A percentile compares a stretch with the other conserved stretches of the same genome.
Conservation (phyloP, 2,797 vertebrate genomes). For the Lagothrix lagotricha region DNA sequence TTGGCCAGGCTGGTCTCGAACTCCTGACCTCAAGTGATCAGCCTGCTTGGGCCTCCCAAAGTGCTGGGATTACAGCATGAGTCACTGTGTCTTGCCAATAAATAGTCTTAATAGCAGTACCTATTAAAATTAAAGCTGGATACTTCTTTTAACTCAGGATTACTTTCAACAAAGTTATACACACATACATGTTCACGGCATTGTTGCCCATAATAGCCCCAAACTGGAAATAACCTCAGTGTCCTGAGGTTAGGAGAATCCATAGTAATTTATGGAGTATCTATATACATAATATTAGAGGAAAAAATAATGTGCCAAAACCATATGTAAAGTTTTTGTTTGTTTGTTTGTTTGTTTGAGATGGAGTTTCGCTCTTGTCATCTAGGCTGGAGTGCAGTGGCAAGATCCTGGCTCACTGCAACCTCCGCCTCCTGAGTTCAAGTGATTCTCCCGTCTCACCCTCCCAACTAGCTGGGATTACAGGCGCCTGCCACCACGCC, state of each 20-base stretch:
- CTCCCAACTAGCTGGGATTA: neutral
- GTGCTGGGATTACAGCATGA: neutral
- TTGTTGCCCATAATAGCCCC: neutral
- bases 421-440: neutral
- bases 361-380: neutral
- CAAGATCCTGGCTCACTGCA: neutral
- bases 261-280: neutral
- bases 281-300: neutral
- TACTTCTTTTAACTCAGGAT: neutral
- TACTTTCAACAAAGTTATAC: neutral
- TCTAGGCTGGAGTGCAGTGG: neutral
- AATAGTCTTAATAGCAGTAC: neutral
- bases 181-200: neutral
- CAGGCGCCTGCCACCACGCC: fast-evolving
- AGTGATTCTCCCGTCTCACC: neutral
- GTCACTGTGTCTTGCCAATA: neutral
- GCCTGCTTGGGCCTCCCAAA: neutral
- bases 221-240: neutral
- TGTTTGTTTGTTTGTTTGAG: too few species aligned
- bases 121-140: neutral
- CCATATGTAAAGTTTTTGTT: neutral
- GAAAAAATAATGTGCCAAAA: neutral
- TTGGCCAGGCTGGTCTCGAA: neutral
- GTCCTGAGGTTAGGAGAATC: neutral
- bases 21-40: neutral